Percentiles rank a stretch among this genome's conserved stretches.
These are phyloP conservation scores for Eristalinus aeneus DNA, from an alignment of 2,888 invertebrate genomes.

Conservation along the genomic window DNA sequence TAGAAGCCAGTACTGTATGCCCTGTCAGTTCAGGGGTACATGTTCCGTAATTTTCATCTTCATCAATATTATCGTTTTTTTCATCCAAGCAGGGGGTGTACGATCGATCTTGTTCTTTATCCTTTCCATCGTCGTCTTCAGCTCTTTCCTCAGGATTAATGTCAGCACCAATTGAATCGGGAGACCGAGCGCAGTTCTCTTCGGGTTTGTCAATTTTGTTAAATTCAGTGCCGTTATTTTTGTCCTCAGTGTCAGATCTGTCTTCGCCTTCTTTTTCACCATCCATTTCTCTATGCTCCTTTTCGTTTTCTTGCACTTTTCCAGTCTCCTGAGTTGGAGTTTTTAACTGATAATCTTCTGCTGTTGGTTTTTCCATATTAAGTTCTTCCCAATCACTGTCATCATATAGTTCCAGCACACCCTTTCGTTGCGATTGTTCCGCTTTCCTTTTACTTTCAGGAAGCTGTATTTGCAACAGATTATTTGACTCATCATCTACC, in stretches of 20 bases:
- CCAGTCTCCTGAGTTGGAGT: constrained; percentile 19
- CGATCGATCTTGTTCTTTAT: constrained; percentile 85
- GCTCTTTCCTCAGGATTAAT: constrained; percentile 13
- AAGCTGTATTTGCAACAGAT: constrained; percentile 71
- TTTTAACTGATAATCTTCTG: constrained; percentile 21
- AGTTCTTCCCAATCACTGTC: constrained; percentile 82
- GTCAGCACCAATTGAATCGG: neutral
- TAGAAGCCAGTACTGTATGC: neutral
- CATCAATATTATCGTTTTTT: constrained; percentile 79
- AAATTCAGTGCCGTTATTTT: neutral
- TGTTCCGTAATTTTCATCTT: constrained; percentile 44
- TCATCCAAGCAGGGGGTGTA: constrained; percentile 89
- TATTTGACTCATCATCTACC: constrained; percentile 50
- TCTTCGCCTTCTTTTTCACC: constrained; percentile 13
- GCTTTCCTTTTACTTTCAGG: constrained; percentile 36
- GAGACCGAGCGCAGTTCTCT: neutral
- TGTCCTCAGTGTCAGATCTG: neutral
- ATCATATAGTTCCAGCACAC: constrained; percentile 82
- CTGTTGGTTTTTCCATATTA: constrained; percentile 77
- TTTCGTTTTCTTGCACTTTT: constrained; percentile 73
- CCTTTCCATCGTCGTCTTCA: constrained; percentile 44
- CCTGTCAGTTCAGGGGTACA: constrained; percentile 54
- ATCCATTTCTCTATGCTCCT: constrained; percentile 72
- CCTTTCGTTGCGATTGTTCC: constrained; percentile 75
- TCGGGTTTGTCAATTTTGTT: constrained; percentile 50